These are phyloP conservation scores for Hyles euphorbiae DNA, from an alignment of 1,140 invertebrate genomes.

Conservation along the genomic window DNA sequence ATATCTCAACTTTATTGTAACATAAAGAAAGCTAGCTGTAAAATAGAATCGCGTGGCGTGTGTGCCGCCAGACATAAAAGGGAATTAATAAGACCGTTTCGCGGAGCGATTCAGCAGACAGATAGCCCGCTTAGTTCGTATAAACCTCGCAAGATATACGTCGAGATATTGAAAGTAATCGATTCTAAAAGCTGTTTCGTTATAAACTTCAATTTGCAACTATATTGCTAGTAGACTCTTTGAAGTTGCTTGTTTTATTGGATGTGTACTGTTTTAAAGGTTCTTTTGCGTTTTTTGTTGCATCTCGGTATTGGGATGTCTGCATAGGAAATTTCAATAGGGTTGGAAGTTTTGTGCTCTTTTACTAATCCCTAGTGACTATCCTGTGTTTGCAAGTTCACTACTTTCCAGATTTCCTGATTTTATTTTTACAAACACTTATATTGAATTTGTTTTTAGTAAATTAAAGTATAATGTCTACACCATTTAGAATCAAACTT, in stretches of 20 bases:
- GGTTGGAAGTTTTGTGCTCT: no score
- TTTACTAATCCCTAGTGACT: no score
- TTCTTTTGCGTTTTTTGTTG: no score
- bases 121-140: conserved; percentile 31
- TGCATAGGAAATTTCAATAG: no score
- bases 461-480: no score
- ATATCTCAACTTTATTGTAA: conserved; percentile 58
- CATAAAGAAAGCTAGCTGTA: conserved; percentile 68
- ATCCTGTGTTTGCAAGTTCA: no score
- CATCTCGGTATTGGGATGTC: no score
- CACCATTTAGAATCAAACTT: no score
- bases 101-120: conserved; percentile 54
- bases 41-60: conserved; percentile 33
- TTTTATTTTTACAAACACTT: no score
- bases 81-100: conserved; percentile 74
- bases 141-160: conserved; percentile 47
- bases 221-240: conserved; percentile 19
- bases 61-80: conserved; percentile 64
- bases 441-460: no score
- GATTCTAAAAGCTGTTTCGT: conserved; percentile 45
- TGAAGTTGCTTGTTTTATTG: conserved; percentile 2
- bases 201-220: conserved; percentile 30
- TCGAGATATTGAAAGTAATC: conserved; percentile 63
- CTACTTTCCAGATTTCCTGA: no score
- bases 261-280: no score